Evolutionary conservation across 2,888 invertebrate species (phyloP).

Genomic region (Margaritifera margaritifera): DNA sequence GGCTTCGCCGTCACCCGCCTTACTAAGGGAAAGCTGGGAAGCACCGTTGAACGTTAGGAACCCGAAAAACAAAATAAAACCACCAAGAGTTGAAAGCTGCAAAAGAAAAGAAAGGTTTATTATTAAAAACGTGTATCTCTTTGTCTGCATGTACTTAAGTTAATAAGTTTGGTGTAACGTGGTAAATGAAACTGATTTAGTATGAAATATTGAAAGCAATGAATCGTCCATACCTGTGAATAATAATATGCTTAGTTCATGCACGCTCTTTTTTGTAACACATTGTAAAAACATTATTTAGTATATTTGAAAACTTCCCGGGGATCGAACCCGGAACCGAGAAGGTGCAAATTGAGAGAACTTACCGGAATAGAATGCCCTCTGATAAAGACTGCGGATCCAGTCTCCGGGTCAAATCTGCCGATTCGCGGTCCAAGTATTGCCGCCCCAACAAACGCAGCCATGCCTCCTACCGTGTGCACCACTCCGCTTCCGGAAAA

Average conservation of each 20-base stretch:
- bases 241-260: no score
- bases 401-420: conserved; percentile 69
- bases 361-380: conserved; percentile 68
- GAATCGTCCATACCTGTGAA: no score
- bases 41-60: conserved; percentile 77
- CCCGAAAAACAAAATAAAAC: conserved; percentile 75
- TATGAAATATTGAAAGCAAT: no score
- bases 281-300: no score
- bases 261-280: no score
- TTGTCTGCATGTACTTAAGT: no score
- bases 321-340: no score
- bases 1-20: conserved; percentile 70
- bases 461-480: conserved; percentile 73
- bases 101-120: background rate
- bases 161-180: no score
- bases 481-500: conserved; percentile 76
- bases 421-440: conserved; percentile 75
- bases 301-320: no score
- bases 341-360: background rate
- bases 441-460: conserved; percentile 62
- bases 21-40: conserved; percentile 72
- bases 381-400: conserved; percentile 35
- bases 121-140: no score
- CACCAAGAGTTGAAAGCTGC: conserved; percentile 75
- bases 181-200: no score